Conservation (phyloP, 2,888 invertebrate species). For the Cheilosia vernalis region DNA sequence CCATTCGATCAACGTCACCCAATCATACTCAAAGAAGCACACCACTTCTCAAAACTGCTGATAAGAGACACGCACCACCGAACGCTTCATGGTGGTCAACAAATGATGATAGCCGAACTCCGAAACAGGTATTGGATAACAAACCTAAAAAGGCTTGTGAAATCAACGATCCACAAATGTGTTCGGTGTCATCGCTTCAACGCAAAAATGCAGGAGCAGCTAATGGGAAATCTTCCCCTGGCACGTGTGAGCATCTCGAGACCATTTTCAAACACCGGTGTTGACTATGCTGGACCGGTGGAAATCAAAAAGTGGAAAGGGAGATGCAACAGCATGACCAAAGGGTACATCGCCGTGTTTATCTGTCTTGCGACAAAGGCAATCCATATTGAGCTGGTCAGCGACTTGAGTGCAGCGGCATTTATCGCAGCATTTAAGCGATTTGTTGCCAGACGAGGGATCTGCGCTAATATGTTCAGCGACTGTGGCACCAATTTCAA, state of each 20-base stretch:
- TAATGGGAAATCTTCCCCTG: constrained; percentile 13
- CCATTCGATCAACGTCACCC: too few species aligned
- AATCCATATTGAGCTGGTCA: too few species aligned
- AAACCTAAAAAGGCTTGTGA: constrained; percentile 12
- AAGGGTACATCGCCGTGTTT: too few species aligned
- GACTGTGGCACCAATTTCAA: constrained; percentile 2
- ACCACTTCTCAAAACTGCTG: too few species aligned
- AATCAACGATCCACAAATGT: neutral
- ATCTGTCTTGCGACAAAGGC: too few species aligned
- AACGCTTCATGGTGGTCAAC: neutral
- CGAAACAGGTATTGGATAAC: constrained; percentile 19
- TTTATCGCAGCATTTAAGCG: too few species aligned
- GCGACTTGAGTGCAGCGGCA: too few species aligned
- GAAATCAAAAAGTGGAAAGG: constrained; percentile 8
- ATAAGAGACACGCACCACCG: neutral
- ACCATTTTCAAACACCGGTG: constrained; percentile 21
- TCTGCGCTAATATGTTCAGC: too few species aligned
- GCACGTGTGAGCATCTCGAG: constrained; percentile 15
- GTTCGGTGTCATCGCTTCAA: constrained; percentile 14
- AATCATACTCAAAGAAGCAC: too few species aligned
- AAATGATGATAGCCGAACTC: constrained; percentile 19
- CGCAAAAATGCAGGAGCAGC: constrained; percentile 1
- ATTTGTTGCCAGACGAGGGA: too few species aligned
- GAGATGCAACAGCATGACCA: neutral
- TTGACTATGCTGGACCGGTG: constrained; percentile 17